Percentiles rank a stretch among this genome's conserved stretches.
Conservation (phyloP, 2,797 vertebrate species). For the Enteromius treurensis region DNA sequence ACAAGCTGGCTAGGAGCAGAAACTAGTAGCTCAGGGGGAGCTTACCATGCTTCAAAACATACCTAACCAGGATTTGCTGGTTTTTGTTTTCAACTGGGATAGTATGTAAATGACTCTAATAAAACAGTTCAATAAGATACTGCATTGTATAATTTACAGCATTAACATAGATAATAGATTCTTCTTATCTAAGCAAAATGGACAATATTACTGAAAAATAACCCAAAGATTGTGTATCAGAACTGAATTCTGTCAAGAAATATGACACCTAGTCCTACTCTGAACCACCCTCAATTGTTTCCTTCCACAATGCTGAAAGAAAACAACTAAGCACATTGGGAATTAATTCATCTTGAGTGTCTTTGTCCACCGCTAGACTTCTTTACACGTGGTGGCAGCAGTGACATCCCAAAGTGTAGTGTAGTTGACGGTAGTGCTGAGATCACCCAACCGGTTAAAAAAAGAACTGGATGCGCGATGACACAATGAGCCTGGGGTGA, state of each 20-base stretch:
- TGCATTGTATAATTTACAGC: not conserved
- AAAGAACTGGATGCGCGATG: not conserved
- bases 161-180: not conserved
- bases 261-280: not conserved
- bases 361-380: not conserved
- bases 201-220: no score
- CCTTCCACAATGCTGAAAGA: not conserved
- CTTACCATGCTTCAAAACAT: not conserved
- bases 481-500: constrained; percentile 22
- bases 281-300: not conserved
- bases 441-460: not conserved
- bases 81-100: no score
- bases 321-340: not conserved
- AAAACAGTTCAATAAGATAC: not conserved
- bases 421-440: not conserved
- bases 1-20: no score
- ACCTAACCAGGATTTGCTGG: no score
- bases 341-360: not conserved
- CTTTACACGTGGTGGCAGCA: not conserved
- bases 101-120: not conserved
- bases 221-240: not conserved
- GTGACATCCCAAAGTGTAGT: not conserved
- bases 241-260: not conserved
- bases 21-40: no score
- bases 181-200: not conserved